Evolutionary conservation across 2,888 invertebrate genomes (phyloP), one percentile per base, ranked within the genome.

Genomic region (Muschampia plurimacula): DNA sequence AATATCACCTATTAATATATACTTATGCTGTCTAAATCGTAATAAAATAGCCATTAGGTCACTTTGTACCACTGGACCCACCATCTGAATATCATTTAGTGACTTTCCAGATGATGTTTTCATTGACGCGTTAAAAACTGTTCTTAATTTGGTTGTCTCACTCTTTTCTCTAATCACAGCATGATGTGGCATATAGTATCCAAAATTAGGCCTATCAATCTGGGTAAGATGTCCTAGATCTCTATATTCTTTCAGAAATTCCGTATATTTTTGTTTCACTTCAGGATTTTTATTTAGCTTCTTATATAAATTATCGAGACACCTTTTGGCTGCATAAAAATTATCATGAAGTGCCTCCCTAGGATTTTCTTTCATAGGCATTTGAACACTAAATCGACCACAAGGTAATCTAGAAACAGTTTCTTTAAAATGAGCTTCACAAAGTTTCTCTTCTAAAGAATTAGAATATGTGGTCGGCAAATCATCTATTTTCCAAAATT

Each of bases 101-200:
- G 67, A 67, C 10, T 67, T 22, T 0, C 67, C 67, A 13, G 67
- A 22, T 3, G 52, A 15, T 13, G 67, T 67, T 67, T 57, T 57
- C 12, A 22, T 39, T n/a, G 67, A 67, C 2, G 67, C 55, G 55
- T 67, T 57, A 15, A 67, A 67, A 22, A 67, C 67, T 13, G 41
- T 41, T 13, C 57, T 13, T 7, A 67, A 22, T 22, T 57, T 55
- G 0, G 67, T 67, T 2, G 67, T 57, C 55, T 67, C 67, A 8
- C 67, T 67, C 4, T 22, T 57, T 13, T 57, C 39, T 12, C 22
- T 36, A 3, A 67, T 10, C 39, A 67, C 67, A 13, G 67, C 67
- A 13, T 67, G 67, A 32, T 67, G 67, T 12, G 67, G 67, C 39
- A 67, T 57, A n/a, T 67, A 67, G 15, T 49, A 57, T 0, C 57